Conservation (phyloP, 92 coral and sea anemone species). For the Palythoa grandiflora region DNA sequence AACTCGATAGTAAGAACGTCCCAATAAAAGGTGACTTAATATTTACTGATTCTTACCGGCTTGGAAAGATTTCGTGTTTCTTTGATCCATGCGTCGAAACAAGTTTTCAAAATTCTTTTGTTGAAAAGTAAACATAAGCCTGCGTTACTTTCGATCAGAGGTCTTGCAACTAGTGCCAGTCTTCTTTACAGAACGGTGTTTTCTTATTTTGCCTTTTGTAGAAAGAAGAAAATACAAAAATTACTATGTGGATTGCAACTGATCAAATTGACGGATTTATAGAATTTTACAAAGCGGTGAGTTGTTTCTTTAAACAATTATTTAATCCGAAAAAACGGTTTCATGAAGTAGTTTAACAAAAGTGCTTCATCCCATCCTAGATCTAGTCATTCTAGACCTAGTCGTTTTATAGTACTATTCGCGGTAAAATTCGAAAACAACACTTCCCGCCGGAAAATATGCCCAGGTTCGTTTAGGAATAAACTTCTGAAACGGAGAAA, state of each 20-base stretch:
- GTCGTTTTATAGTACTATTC: too few species aligned
- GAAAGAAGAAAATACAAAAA: constrained; percentile 17
- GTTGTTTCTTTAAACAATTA: neutral
- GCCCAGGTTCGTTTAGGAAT: too few species aligned
- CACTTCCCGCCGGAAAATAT: too few species aligned
- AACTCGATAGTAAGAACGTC: neutral
- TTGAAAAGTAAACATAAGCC: neutral
- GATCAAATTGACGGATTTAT: constrained; percentile 83
- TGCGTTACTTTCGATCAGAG: constrained; percentile 25
- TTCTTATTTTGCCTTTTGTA: constrained; percentile 18
- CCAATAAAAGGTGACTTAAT: neutral
- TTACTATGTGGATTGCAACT: constrained; percentile 68
- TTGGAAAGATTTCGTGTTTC: neutral
- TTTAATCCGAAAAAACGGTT: too few species aligned
- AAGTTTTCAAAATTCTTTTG: neutral
- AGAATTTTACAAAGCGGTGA: constrained; percentile 91
- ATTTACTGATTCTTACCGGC: neutral
- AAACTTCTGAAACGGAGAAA: too few species aligned
- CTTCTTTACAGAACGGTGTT: neutral
- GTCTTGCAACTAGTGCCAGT: constrained; percentile 28
- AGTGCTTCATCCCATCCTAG: too few species aligned
- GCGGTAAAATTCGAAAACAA: too few species aligned
- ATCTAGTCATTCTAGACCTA: too few species aligned
- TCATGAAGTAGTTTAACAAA: too few species aligned
- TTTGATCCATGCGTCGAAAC: too few species aligned